A percentile compares a stretch with the other conserved stretches of the same genome.
phyloP scores from a whole-genome alignment of 1,140 invertebrate genomes.

The Drosophila melanica region DNA sequence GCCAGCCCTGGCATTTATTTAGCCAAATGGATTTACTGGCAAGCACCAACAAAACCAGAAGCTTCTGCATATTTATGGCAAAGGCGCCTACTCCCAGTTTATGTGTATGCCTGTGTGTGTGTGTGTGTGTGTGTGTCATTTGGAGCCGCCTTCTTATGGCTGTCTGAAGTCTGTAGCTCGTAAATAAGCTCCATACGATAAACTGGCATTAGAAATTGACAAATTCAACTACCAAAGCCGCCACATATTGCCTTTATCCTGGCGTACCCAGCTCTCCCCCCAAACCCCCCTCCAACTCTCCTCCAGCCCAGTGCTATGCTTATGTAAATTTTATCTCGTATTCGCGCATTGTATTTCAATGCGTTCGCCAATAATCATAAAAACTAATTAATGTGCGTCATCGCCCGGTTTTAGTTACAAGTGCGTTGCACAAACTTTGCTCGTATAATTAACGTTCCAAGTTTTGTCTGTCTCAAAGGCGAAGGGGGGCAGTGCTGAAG shows the following conservation, averaged over 20 bases:
- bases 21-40: slow-evolving; percentile 77
- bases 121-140: slow-evolving; percentile 21
- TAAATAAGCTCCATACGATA: slow-evolving; percentile 75
- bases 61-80: slow-evolving; percentile 70
- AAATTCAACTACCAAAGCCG: slow-evolving; percentile 65
- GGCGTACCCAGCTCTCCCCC: background rate
- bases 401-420: slow-evolving; percentile 70
- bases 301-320: slow-evolving; percentile 9
- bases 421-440: slow-evolving; percentile 70
- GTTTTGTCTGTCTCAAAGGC: slow-evolving; percentile 26
- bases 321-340: slow-evolving; percentile 69
- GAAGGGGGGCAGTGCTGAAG: too few species aligned
- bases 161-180: slow-evolving; percentile 52
- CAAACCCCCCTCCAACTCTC: too few species aligned
- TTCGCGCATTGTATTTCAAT: slow-evolving; percentile 74
- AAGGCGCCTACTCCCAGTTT: slow-evolving; percentile 9
- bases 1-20: slow-evolving; percentile 81
- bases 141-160: slow-evolving; percentile 44
- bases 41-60: slow-evolving; percentile 37
- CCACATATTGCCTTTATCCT: slow-evolving; percentile 50
- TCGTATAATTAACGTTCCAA: slow-evolving; percentile 77
- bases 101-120: slow-evolving; percentile 29
- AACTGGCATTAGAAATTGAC: slow-evolving; percentile 79
- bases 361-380: slow-evolving; percentile 78
- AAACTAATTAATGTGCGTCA: slow-evolving; percentile 81